phyloP scores from a whole-genome alignment of 2,888 invertebrate species.

The Polyploca ridens region DNA sequence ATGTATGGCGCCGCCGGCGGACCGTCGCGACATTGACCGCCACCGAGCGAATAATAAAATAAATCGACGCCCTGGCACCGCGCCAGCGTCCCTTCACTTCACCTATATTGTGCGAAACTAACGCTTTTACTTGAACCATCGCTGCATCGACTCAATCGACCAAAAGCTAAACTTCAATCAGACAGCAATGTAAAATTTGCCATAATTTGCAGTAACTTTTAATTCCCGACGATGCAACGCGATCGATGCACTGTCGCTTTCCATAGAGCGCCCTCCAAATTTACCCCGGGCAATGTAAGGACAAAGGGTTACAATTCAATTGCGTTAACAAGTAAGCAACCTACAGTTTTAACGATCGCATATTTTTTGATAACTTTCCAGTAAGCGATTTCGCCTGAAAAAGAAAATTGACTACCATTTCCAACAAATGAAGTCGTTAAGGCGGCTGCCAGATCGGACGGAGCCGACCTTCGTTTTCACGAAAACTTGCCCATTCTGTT shows the following conservation, averaged over 20 bases:
- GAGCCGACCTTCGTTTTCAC: constrained; percentile 76
- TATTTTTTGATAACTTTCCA: constrained; percentile 34
- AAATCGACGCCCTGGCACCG: constrained; percentile 76
- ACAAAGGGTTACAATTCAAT: constrained; percentile 44
- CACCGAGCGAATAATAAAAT: constrained; percentile 80
- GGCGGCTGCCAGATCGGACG: constrained; percentile 40
- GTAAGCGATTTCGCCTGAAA: constrained; percentile 12
- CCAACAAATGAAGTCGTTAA: constrained; percentile 51
- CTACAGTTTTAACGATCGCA: constrained; percentile 21
- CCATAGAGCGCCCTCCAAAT: constrained; percentile 51
- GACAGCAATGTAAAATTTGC: constrained; percentile 39
- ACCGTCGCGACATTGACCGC: constrained; percentile 82
- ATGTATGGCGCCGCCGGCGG: constrained; percentile 65
- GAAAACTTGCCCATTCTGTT: constrained; percentile 74
- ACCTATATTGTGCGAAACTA: constrained; percentile 59
- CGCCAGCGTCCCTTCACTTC: constrained; percentile 78
- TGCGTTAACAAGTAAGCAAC: constrained; percentile 18
- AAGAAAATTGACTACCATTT: constrained; percentile 44
- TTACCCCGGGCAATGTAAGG: constrained; percentile 41
- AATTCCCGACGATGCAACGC: constrained; percentile 15
- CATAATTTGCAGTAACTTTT: constrained; percentile 11
- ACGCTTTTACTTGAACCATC: constrained; percentile 43
- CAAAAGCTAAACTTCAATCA: constrained; percentile 38
- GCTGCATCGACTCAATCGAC: constrained; percentile 32
- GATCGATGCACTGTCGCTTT: constrained; percentile 61